phyloP scores from a whole-genome alignment of 2,113 vertebrate genomes.

The Cairina moschata region DNA sequence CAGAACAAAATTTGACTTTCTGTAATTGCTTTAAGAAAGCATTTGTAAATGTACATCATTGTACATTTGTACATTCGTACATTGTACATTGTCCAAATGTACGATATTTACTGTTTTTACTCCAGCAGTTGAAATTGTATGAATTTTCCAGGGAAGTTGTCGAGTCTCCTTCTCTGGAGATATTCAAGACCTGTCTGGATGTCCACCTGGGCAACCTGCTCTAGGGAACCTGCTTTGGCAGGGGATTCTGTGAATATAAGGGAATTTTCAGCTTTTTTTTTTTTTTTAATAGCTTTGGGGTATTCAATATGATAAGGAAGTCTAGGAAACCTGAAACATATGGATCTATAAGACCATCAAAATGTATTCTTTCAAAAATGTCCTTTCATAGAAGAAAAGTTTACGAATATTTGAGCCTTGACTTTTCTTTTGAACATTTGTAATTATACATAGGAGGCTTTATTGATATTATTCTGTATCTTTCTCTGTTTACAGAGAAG shows the following conservation, averaged over 20 bases:
- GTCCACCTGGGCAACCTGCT: too few relatives aligned
- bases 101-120: background rate
- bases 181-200: too few relatives aligned
- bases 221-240: too few relatives aligned
- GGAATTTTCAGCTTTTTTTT: background rate
- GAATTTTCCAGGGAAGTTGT: too few relatives aligned
- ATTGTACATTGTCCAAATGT: too few relatives aligned
- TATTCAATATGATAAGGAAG: background rate
- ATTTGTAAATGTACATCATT: background rate
- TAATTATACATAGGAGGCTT: background rate
- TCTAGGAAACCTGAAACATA: background rate
- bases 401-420: background rate
- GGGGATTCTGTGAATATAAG: background rate
- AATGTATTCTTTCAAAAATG: background rate
- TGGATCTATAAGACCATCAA: background rate
- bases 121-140: background rate
- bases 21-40: background rate
- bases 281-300: background rate
- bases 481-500: slow-evolving; percentile 82
- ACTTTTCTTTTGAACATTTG: background rate
- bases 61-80: too few relatives aligned
- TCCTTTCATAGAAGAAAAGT: background rate
- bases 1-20: background rate
- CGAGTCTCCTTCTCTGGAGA: too few relatives aligned
- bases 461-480: background rate